phyloP scores from a whole-genome alignment of 2,113 vertebrate species.

The Galbula dea region DNA sequence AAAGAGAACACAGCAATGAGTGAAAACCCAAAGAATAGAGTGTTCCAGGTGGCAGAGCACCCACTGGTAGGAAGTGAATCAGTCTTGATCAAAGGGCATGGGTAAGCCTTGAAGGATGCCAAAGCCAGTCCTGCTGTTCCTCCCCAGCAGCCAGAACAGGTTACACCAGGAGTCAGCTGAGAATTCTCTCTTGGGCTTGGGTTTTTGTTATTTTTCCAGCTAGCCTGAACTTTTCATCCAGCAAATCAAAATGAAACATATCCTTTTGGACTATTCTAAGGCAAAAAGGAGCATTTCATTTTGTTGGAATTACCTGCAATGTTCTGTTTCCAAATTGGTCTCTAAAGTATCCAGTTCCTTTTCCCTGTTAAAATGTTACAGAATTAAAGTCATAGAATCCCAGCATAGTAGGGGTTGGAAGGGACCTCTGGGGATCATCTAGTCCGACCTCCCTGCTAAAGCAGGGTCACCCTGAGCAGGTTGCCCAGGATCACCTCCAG shows the following conservation, averaged over 20 bases:
- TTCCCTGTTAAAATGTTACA: not conserved
- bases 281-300: not conserved
- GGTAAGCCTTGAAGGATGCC: not conserved
- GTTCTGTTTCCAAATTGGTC: not conserved
- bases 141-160: not conserved
- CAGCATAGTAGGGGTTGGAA: no score
- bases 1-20: not conserved
- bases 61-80: conserved; percentile 1
- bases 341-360: not conserved
- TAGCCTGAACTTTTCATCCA: not conserved
- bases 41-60: not conserved
- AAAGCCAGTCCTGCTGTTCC: not conserved
- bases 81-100: not conserved
- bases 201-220: fast-evolving
- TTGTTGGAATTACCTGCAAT: not conserved
- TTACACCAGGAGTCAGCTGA: not conserved
- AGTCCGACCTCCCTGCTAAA: no score
- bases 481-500: no score
- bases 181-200: not conserved
- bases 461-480: no score
- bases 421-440: no score
- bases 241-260: not conserved
- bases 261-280: not conserved
- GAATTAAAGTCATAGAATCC: no score
- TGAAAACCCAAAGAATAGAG: not conserved